phyloP scores from a whole-genome alignment of 2,888 invertebrate species.

The Brassicogethes aeneus region DNA sequence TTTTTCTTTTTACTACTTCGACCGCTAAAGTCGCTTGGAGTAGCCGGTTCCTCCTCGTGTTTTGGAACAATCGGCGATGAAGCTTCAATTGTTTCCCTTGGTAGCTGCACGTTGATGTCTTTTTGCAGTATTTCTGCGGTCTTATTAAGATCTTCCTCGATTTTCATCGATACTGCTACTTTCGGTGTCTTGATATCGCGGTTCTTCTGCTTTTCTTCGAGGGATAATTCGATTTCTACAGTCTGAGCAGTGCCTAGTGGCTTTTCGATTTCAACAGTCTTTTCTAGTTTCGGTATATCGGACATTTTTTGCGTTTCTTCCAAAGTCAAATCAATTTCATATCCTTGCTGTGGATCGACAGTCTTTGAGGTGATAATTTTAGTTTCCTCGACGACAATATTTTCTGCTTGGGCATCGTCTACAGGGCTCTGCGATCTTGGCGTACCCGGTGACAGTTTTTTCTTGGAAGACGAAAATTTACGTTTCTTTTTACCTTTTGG shows the following conservation, averaged over 20 bases:
- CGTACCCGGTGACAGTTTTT: constrained; percentile 11
- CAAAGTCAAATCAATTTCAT: constrained; percentile 30
- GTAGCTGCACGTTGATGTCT: constrained; percentile 32
- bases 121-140: constrained; percentile 28
- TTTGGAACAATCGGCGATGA: constrained; percentile 30
- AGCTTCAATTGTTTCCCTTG: constrained; percentile 18
- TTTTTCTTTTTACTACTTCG: constrained; percentile 56
- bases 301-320: constrained; percentile 8
- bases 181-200: constrained; percentile 34
- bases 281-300: background rate
- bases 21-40: constrained; percentile 41
- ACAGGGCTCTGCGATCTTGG: constrained; percentile 16
- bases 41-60: constrained; percentile 31
- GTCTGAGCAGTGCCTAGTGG: constrained; percentile 29
- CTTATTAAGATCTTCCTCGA: constrained; percentile 28
- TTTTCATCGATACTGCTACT: constrained; percentile 29
- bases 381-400: constrained; percentile 6
- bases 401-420: constrained; percentile 5
- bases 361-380: constrained; percentile 34
- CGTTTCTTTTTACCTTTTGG: constrained; percentile 20
- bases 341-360: constrained; percentile 31
- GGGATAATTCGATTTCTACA: constrained; percentile 33
- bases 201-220: constrained; percentile 40
- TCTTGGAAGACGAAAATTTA: constrained; percentile 13
- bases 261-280: background rate